Evolutionary conservation across 2,113 vertebrate genomes (phyloP).

Genomic region (Xerus inauris): DNA sequence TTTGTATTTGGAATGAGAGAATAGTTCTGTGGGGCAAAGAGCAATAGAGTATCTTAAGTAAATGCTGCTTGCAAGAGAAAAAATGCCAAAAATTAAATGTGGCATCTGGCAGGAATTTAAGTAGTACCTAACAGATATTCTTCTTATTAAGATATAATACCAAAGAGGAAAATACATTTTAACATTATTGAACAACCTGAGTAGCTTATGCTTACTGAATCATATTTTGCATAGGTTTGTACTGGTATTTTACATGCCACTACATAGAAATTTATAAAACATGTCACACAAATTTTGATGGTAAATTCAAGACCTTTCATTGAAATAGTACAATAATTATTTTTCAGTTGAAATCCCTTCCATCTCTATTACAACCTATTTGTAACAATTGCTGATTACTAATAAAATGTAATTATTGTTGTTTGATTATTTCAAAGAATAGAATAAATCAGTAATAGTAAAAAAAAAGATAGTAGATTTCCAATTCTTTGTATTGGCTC

Average conservation of each 20-base stretch:
- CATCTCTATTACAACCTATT: background rate
- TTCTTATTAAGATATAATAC: background rate
- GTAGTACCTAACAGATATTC: background rate
- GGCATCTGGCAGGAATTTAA: background rate
- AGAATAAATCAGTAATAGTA: background rate
- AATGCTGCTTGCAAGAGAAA: background rate
- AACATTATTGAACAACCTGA: background rate
- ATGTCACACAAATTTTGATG: background rate
- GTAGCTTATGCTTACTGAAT: background rate
- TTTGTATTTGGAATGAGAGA: background rate
- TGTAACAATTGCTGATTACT: background rate
- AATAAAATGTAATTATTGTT: background rate
- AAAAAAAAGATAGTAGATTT: background rate
- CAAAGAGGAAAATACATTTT: background rate
- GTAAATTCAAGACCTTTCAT: conserved; percentile 21
- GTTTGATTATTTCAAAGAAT: conserved; percentile 30
- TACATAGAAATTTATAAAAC: background rate
- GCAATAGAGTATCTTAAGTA: background rate
- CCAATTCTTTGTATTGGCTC: background rate
- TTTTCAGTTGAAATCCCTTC: background rate
- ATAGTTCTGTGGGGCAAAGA: background rate
- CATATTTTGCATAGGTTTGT: background rate
- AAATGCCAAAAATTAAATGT: background rate
- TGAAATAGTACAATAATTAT: background rate
- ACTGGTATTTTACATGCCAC: background rate